These are phyloP conservation scores for Pelobates cultripes DNA, from an alignment of 2,797 vertebrate genomes.

Conservation along the genomic window DNA sequence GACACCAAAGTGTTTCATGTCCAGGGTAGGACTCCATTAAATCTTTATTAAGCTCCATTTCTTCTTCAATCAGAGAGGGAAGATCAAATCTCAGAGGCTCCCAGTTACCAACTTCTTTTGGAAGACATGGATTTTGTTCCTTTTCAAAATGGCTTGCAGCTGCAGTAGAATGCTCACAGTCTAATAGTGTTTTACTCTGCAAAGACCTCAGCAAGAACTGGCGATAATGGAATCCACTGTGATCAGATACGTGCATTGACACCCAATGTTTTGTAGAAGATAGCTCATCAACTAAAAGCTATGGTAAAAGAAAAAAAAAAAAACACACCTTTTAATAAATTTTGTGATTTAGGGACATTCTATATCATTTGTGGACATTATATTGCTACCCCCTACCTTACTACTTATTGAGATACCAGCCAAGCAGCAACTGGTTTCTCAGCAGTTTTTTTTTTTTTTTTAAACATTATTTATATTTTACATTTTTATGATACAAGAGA, in stretches of 20 bases:
- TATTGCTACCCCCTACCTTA: no score
- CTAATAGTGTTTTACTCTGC: constrained; percentile 64
- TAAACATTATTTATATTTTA: no score
- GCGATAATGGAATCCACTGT: constrained; percentile 97
- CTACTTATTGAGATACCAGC: no score
- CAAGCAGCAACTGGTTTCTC: no score
- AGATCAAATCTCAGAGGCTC: constrained; percentile 67
- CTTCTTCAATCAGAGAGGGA: constrained; percentile 77
- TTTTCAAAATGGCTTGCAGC: constrained; percentile 48
- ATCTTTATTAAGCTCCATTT: constrained; percentile 89
- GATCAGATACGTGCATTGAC: constrained; percentile 94
- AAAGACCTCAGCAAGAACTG: constrained; percentile 92
- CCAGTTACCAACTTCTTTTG: constrained; percentile 66
- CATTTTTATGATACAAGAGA: no score
- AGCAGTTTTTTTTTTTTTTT: no score
- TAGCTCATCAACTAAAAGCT: constrained; percentile 92
- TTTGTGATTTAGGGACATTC: no score
- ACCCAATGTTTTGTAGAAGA: constrained; percentile 91
- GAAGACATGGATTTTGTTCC: constrained; percentile 62
- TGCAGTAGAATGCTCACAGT: constrained; percentile 52
- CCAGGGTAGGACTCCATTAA: constrained; percentile 92
- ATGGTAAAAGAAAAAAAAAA: constrained; percentile 23
- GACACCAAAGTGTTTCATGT: constrained; percentile 96
- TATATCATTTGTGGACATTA: no score
- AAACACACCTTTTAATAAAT: no score